Base-by-base conservation (phyloP, 2,888 invertebrate genomes). In the Metellina segmentata region DNA sequence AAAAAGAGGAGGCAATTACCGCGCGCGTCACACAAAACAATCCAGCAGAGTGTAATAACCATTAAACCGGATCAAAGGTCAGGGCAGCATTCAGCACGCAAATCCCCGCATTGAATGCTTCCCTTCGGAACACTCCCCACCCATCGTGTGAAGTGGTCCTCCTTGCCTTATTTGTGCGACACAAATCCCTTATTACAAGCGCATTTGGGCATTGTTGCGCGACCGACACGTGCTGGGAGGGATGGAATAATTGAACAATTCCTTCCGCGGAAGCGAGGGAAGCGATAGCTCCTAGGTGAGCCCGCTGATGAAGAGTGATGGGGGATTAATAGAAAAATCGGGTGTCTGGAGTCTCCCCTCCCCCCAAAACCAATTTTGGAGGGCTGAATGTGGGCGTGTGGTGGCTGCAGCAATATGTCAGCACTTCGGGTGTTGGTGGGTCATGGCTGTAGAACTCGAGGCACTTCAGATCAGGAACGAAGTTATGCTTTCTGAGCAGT, bases 301-400 rank as follows among this genome's bases (percentile, higher is more conserved):
- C 51, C 51, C 51, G 20, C 82, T 72, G 72, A 5, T 81, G 81
- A 81, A 71, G 70, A 71, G 48, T 51, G 77, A 51, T 51, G 77
- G 49, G 77, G 77, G 51, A 77, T 77, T n/a, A 77, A 77, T 13
- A 34, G 77, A 19, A 77, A 77, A 77, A 77, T 49, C 51, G 77
- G 51, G 51, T 20, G n/a, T 51, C 69, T 77, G n/a, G n/a, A 1
- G 51, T 6, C n/a, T n/a, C n/a, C n/a, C n/a, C n/a, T n/a, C n/a
- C 51, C 19, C 34, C 34, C 34, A 4, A 34, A 34, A 34, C 1
- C 34, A 34, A 34, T 34, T 34, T 34, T 34, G 34, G 34, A 34
- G 34, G 34, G 34, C 4, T 34, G 34, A 4, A 34, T 34, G 34
- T 34, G 34, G 34, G 34, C 34, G 34, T 34, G 34, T 4, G 34